phyloP scores from a whole-genome alignment of 2,797 vertebrate species.

The Argyrosomus regius region DNA sequence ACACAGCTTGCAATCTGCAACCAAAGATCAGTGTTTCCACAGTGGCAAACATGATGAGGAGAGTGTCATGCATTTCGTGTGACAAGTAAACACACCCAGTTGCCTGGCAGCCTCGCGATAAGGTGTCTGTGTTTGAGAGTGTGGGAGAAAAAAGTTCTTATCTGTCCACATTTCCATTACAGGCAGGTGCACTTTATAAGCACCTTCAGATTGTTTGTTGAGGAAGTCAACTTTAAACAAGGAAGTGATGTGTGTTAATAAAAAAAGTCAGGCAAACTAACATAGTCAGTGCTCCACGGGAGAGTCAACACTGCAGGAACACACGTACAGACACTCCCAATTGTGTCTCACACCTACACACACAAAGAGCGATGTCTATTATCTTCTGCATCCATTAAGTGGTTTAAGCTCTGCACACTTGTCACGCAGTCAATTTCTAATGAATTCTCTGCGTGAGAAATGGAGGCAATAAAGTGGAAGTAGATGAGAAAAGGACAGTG shows the following conservation, averaged over 20 bases:
- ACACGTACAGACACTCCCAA: slow-evolving; percentile 27
- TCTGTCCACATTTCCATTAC: slow-evolving; percentile 52
- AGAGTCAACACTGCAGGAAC: slow-evolving; percentile 43
- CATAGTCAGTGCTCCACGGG: slow-evolving; percentile 2
- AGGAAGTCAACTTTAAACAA: slow-evolving; percentile 45
- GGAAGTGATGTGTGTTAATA: slow-evolving; percentile 39
- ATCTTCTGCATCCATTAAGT: slow-evolving; percentile 71
- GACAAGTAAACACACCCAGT: slow-evolving; percentile 48
- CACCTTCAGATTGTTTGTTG: slow-evolving; percentile 8
- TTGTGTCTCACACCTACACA: slow-evolving; percentile 22
- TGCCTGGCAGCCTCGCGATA: slow-evolving; percentile 55
- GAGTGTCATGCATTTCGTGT: slow-evolving; percentile 29
- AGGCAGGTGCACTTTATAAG: slow-evolving; percentile 49
- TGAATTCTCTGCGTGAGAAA: slow-evolving; percentile 75
- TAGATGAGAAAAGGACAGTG: slow-evolving; percentile 65
- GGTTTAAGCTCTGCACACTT: slow-evolving; percentile 73
- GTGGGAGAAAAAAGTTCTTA: slow-evolving; percentile 54
- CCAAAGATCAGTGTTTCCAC: slow-evolving; percentile 51
- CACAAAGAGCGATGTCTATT: slow-evolving; percentile 50
- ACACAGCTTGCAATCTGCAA: slow-evolving; percentile 57
- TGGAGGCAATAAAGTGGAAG: slow-evolving; percentile 74
- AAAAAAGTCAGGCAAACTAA: slow-evolving; percentile 19
- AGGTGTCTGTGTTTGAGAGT: slow-evolving; percentile 37
- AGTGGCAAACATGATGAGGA: slow-evolving; percentile 22
- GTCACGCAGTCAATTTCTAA: slow-evolving; percentile 76